Conservation (phyloP, 2,797 vertebrate species). For the Sebastes reedi region DNA sequence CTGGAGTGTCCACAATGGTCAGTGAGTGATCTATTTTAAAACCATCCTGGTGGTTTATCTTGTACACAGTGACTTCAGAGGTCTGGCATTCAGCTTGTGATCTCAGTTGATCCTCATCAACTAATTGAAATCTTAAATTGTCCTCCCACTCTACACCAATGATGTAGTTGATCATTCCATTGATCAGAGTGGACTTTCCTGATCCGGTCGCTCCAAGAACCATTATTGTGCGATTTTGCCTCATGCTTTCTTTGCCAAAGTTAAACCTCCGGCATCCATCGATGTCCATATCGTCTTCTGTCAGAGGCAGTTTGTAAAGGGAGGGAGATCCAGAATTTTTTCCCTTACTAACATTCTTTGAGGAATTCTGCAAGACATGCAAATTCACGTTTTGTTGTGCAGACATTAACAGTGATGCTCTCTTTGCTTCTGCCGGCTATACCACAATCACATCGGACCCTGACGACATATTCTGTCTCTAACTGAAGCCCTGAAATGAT, state of each 20-base stretch:
- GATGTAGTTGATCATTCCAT: constrained; percentile 66
- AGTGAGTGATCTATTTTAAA: no score
- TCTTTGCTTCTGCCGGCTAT: no score
- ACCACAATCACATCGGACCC: no score
- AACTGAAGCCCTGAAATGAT: no score
- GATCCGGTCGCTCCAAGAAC: constrained; percentile 52
- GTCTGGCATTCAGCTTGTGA: accelerated
- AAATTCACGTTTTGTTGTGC: no score
- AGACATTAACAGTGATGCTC: no score
- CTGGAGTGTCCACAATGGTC: no score
- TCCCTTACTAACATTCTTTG: background rate
- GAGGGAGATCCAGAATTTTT: background rate
- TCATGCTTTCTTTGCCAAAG: constrained; percentile 13
- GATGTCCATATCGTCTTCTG: background rate
- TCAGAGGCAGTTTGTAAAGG: constrained; percentile 30
- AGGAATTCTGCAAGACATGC: no score
- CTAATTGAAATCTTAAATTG: constrained; percentile 1
- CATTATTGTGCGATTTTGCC: constrained; percentile 44
- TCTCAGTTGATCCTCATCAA: no score
- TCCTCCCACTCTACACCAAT: constrained; percentile 62
- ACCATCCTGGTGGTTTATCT: no score
- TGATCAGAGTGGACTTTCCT: constrained; percentile 49
- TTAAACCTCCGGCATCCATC: constrained; percentile 7
- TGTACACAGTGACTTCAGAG: no score
- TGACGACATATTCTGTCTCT: no score